Evolutionary conservation across 2,113 vertebrate species (phyloP), one percentile per base, ranked within the genome.

Genomic region (Lanius collurio): DNA sequence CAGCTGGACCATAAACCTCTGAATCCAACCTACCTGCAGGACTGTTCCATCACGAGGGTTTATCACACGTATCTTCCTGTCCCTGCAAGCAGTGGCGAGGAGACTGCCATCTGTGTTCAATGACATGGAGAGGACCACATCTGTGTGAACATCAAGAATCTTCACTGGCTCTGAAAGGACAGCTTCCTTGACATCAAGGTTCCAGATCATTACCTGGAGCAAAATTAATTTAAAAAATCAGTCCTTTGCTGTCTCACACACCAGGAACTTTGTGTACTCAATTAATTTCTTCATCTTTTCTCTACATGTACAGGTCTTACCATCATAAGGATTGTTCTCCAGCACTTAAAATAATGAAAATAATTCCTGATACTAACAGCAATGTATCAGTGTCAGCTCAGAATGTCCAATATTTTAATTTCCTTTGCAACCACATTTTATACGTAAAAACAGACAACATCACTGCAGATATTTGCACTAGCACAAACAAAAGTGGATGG

Each of bases 61-160:
- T 16, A 99, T 92, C 69, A 99, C 78, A 23, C 99, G 97, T 85
- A 99, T 97, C 93, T 98, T 99, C 91, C 93, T 98, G 97, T 99
- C 99, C 91, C 98, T 99, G 94, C 99, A 99, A 93, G 98, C 87
- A 42, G 99, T 99, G 91, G 99, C 99, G 59, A 99, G 86, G n/a
- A 98, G 97, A 95, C 98, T 99, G 87, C 99, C 99, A 1, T 99
- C 98, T 24, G 98, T 98, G 95, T 98, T 99, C 97, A 99, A 99
- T 7, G 99, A 99, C 98, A 99, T 99, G 91, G 99, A 99, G 44
- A 99, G 98, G 62, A 99, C 97, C 49, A 99, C 98, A 20, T 99
- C 98, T 15, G 97, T 96, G 95, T 99, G 99, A 90, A 95, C 96
- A 2, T 93, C 96, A 49, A 99, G 98, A 77, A 98, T 98, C 96